Evolutionary conservation across 2,113 vertebrate genomes (phyloP).

Genomic region (Marmota flaviventris): DNA sequence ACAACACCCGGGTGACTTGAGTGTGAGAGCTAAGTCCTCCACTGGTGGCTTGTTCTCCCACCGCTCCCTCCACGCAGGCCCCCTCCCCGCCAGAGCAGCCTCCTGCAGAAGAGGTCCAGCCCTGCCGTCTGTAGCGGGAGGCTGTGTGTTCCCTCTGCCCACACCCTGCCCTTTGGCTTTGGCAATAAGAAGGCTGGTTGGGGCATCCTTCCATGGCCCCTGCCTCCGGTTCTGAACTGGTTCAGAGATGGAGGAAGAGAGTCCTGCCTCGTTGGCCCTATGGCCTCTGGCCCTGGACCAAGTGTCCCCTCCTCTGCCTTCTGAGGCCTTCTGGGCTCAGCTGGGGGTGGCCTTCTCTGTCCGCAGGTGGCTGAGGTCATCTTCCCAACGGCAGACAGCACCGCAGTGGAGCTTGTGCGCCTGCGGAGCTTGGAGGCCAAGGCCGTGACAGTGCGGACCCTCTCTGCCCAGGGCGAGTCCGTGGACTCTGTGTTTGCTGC

Average conservation of each 20-base stretch:
- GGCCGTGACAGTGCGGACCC: slow-evolving; percentile 94
- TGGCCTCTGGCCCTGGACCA: no score
- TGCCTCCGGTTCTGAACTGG: background rate
- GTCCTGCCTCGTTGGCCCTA: no score
- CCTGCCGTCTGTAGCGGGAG: background rate
- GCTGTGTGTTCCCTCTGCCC: background rate
- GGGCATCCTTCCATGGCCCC: no score
- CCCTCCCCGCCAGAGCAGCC: no score
- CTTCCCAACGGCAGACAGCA: slow-evolving; percentile 92
- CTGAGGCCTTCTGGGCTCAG: no score
- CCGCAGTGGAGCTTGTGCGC: slow-evolving; percentile 91
- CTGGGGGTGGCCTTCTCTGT: background rate
- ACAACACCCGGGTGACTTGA: no score
- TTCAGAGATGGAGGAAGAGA: no score
- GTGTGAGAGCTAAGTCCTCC: no score
- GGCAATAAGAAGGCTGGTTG: accelerated
- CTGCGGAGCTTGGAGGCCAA: slow-evolving; percentile 93
- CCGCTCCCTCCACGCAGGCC: no score
- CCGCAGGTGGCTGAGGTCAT: slow-evolving; percentile 94
- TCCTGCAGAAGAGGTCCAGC: no score
- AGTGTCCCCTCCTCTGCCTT: no score
- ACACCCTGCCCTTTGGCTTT: accelerated
- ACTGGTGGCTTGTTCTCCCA: background rate
- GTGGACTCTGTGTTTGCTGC: slow-evolving; percentile 92
- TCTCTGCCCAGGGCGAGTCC: slow-evolving; percentile 97